Base-by-base conservation (phyloP, 1,140 invertebrate species). In the Drosophila kohkoa region DNA sequence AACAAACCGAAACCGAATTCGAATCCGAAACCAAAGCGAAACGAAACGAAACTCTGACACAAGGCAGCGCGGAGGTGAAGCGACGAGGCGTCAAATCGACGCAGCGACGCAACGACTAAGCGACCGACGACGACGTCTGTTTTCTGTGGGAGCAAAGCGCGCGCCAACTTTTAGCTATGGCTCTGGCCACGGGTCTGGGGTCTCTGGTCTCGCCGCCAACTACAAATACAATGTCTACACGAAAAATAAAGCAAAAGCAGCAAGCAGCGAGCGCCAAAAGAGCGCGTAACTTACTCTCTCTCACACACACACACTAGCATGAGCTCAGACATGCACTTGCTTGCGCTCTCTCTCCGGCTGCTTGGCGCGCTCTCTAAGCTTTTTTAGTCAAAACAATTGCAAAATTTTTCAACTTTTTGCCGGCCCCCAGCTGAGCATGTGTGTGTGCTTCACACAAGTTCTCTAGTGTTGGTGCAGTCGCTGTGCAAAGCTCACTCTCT, bases 351-450 rank as follows among this genome's bases (percentile, higher is more conserved):
- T 38, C 73, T 51, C 54, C 13, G 5, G 10, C n/a, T 32, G 20
- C 54, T 48, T 45, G 46, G 58, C 52, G 58, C 52, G 62, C 71
- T 75, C 81, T 89, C 85, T 89, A 89, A 89, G 85, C 81, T 89
- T 81, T 87, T 89, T 89, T 89, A 89, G 86, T 81, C 85, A 89
- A 89, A 89, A 89, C 85, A 89, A 89, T 89, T 74, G 85, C 85
- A 59, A 81, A 89, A 79, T 79, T 85, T 89, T 85, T 77, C 35
- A 48, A 75, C 71, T 83, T 88, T 87, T 88, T 80, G 77, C 83
- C 85, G 83, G 80, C 77, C 72, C 58, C 66, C 72, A 75, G 70
- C 51, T 63, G 72, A 58, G 72, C 28, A 38, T 49, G 43, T 55
- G 65, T 58, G 54, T 57, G 30, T 28, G 28, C 43, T 30, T 35